Evolutionary conservation across 2,797 vertebrate species (phyloP).

Genomic region (Rhinogobio ventralis): DNA sequence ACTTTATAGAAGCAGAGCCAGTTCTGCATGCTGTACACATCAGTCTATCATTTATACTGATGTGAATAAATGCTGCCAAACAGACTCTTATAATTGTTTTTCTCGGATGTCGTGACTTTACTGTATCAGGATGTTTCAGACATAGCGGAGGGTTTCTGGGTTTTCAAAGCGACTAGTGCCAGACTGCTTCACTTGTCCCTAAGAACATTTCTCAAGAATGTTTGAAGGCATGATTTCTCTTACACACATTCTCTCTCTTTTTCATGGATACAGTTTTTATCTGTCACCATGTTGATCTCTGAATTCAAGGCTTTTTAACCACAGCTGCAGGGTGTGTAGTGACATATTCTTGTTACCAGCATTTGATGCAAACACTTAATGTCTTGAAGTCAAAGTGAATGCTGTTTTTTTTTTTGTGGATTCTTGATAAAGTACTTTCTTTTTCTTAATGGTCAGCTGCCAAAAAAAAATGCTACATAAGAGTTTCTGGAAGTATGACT

Average conservation of each 20-base stretch:
- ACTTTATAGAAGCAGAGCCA: background rate
- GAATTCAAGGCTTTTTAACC: slow-evolving; percentile 7
- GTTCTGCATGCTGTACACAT: background rate
- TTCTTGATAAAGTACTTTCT: background rate
- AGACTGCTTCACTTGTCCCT: background rate
- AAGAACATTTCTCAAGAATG: background rate
- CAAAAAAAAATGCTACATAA: slow-evolving; percentile 4
- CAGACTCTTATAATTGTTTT: background rate
- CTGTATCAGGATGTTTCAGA: background rate
- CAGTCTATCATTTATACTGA: background rate
- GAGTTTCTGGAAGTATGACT: background rate
- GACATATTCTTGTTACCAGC: background rate
- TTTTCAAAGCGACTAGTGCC: slow-evolving; percentile 17
- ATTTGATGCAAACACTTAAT: slow-evolving; percentile 7
- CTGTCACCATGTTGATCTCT: background rate
- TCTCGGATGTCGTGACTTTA: background rate
- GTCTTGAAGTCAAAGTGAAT: background rate
- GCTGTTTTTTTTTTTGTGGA: background rate
- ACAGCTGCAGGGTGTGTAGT: background rate
- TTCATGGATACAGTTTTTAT: background rate
- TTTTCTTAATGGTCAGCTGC: background rate
- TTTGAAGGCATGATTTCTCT: slow-evolving; percentile 17
- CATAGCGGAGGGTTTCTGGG: background rate
- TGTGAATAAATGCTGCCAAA: background rate
- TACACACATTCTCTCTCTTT: background rate